phyloP scores from a whole-genome alignment of 2,888 invertebrate species.

The Drosophila demipolita region DNA sequence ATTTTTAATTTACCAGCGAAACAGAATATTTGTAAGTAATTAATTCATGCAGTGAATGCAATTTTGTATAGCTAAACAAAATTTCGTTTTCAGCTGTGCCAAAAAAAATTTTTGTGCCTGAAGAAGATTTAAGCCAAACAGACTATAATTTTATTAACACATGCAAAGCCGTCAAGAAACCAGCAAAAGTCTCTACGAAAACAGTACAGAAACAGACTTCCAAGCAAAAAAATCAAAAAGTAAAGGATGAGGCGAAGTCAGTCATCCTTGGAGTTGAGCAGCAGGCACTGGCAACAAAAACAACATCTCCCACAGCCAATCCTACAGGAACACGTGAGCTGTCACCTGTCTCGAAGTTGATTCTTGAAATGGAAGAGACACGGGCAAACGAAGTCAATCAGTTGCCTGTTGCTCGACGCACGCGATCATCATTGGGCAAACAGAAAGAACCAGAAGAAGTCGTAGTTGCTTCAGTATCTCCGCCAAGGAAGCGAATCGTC shows the following conservation, averaged over 20 bases:
- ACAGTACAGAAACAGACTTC: background rate
- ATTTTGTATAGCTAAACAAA: background rate
- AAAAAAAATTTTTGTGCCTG: constrained; percentile 4
- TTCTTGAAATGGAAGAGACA: constrained; percentile 51
- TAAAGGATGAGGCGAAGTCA: background rate
- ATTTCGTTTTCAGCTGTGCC: constrained; percentile 29
- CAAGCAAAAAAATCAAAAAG: background rate
- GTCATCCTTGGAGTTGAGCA: background rate
- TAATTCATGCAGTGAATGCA: background rate
- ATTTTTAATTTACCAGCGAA: constrained; percentile 50
- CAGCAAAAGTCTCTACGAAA: constrained; percentile 13
- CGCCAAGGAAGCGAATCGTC: constrained; percentile 6
- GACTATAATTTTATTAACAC: constrained; percentile 55
- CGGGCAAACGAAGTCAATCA: background rate
- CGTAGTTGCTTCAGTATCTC: background rate
- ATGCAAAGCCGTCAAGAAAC: constrained; percentile 18
- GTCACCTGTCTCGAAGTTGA: constrained; percentile 59
- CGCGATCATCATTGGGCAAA: constrained; percentile 50
- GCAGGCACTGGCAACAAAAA: too few species aligned
- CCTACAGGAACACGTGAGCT: constrained; percentile 2
- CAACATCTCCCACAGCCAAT: background rate
- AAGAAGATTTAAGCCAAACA: constrained; percentile 27
- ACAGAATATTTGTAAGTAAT: constrained; percentile 32
- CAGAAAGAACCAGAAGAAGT: background rate
- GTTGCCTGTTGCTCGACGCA: constrained; percentile 53